phyloP scores from a whole-genome alignment of 2,113 vertebrate species.

The Pteruthius melanotis region DNA sequence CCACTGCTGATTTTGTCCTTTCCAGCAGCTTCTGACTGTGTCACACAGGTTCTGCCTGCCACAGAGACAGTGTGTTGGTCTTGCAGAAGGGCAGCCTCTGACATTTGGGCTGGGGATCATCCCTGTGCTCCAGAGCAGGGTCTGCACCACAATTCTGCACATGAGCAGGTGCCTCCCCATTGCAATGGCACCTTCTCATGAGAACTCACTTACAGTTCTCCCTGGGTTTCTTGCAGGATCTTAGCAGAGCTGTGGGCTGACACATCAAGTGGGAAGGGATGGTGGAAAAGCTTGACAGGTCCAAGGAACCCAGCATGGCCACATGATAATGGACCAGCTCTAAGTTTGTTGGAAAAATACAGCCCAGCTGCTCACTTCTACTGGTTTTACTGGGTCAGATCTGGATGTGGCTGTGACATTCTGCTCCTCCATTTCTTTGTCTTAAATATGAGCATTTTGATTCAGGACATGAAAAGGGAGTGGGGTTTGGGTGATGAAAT shows the following conservation, averaged over 20 bases:
- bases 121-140: background rate
- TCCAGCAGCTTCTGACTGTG: background rate
- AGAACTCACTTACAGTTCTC: accelerated
- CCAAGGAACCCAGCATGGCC: background rate
- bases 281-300: background rate
- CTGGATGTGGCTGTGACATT: background rate
- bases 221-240: background rate
- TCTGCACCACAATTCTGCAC: background rate
- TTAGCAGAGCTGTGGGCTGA: background rate
- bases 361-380: background rate
- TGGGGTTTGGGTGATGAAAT: background rate
- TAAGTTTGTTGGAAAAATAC: background rate
- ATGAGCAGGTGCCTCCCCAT: accelerated
- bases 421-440: background rate
- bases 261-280: background rate
- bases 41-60: background rate
- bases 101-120: accelerated
- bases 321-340: background rate
- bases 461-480: background rate
- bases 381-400: background rate
- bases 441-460: background rate
- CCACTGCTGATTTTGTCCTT: background rate
- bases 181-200: background rate
- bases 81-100: background rate
- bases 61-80: background rate